These are phyloP conservation scores for Baryphthengus martii DNA, from an alignment of 2,113 vertebrate species.

Conservation along the genomic window DNA sequence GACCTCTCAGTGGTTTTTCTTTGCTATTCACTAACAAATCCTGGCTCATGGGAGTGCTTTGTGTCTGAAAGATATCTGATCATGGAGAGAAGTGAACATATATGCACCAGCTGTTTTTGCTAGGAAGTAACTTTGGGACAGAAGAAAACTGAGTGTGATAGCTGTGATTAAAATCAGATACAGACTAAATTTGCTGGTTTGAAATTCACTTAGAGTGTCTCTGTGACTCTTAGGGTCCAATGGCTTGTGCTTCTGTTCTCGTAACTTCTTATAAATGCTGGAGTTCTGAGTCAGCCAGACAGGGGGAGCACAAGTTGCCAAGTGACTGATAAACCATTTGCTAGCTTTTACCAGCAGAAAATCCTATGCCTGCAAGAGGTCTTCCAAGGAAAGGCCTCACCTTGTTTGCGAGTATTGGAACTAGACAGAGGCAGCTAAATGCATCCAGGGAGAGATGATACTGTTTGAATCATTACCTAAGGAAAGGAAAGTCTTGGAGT, in stretches of 20 bases:
- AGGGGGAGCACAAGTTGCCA: no score
- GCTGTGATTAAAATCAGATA: not conserved
- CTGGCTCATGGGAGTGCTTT: not conserved
- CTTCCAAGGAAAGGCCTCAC: no score
- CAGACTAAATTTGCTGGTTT: not conserved
- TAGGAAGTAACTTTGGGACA: not conserved
- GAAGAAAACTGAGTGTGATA: not conserved
- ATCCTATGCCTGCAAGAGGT: no score
- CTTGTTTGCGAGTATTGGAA: no score
- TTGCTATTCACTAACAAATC: not conserved
- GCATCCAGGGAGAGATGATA: no score
- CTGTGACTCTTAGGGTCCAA: not conserved
- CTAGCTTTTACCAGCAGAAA: no score
- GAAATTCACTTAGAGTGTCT: not conserved
- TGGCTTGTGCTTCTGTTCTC: not conserved
- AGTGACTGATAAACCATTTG: no score
- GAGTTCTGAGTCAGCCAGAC: no score
- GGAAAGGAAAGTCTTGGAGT: no score
- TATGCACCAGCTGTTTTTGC: not conserved
- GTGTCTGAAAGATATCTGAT: no score
- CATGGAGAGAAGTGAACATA: not conserved
- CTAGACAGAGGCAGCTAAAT: no score
- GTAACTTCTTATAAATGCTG: not conserved
- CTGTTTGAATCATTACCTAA: no score
- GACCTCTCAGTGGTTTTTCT: not conserved